These are phyloP conservation scores for Tetragnatha versicolor DNA, from an alignment of 1,140 invertebrate genomes.

Conservation along the genomic window DNA sequence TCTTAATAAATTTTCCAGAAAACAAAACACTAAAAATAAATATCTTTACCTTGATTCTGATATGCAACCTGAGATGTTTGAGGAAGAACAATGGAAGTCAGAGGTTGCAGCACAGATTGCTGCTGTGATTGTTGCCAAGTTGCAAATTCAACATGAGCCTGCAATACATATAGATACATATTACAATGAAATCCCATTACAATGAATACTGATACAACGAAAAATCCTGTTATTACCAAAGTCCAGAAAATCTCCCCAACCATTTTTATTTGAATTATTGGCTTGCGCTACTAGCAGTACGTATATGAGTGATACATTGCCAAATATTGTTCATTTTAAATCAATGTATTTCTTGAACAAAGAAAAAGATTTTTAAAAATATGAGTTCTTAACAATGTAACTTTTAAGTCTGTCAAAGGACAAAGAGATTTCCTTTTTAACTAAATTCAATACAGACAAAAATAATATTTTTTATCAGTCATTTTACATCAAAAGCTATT, in stretches of 20 bases:
- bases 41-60: constrained; percentile 43
- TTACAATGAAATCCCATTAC: background rate
- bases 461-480: no score
- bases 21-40: no score
- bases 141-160: constrained; percentile 74
- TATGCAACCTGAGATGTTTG: constrained; percentile 47
- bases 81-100: constrained; percentile 37
- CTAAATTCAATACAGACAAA: no score
- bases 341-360: background rate
- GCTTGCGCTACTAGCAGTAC: no score
- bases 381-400: no score
- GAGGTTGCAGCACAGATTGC: constrained; percentile 60
- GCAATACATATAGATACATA: constrained; percentile 50
- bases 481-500: no score
- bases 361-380: no score
- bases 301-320: no score
- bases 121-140: constrained; percentile 68
- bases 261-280: background rate
- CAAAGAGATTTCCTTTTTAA: no score
- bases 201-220: background rate
- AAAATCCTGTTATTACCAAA: background rate
- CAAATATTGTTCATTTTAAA: background rate
- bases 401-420: no score
- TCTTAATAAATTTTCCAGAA: no score
- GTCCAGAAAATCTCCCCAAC: background rate